These are phyloP conservation scores for Molossus alvarezi DNA, from an alignment of 2,797 vertebrate species.

Conservation along the genomic window DNA sequence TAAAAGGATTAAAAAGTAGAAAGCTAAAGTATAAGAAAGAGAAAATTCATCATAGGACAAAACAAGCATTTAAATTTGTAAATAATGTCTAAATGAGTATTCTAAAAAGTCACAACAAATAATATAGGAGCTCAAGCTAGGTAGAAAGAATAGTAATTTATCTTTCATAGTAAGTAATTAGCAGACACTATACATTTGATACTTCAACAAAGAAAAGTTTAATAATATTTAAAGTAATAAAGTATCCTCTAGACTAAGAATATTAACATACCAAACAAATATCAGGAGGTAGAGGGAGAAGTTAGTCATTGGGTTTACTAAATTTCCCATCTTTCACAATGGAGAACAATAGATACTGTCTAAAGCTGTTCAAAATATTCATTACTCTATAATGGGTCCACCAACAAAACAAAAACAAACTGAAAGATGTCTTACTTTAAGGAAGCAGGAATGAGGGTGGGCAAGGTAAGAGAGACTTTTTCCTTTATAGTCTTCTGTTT, in stretches of 20 bases:
- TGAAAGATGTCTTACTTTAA: conserved; percentile 38
- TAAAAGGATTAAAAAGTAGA: conserved; percentile 46
- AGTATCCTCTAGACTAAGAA: neutral
- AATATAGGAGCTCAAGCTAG: neutral
- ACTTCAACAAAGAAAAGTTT: conserved; percentile 15
- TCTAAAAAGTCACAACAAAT: conserved; percentile 24
- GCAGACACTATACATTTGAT: conserved; percentile 3
- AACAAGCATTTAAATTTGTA: conserved; percentile 43
- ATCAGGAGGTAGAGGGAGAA: neutral
- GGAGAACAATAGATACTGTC: neutral
- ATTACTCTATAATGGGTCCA: neutral
- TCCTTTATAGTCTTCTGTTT: conserved; percentile 19
- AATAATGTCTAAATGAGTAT: conserved; percentile 47
- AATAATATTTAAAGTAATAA: conserved; percentile 45
- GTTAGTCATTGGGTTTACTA: neutral
- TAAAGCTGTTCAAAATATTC: conserved; percentile 25
- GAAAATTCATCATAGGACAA: conserved; percentile 23
- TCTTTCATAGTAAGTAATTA: conserved; percentile 25
- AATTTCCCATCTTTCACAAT: conserved; percentile 47
- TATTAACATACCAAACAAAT: conserved; percentile 53
- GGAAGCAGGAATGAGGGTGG: conserved; percentile 5
- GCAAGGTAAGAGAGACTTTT: conserved; percentile 16
- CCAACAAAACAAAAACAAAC: conserved; percentile 13
- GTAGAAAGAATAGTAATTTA: conserved; percentile 18
- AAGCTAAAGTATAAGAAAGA: conserved; percentile 24